These are phyloP conservation scores for Andrena dorsata DNA, from an alignment of 2,888 invertebrate species.

Conservation along the genomic window DNA sequence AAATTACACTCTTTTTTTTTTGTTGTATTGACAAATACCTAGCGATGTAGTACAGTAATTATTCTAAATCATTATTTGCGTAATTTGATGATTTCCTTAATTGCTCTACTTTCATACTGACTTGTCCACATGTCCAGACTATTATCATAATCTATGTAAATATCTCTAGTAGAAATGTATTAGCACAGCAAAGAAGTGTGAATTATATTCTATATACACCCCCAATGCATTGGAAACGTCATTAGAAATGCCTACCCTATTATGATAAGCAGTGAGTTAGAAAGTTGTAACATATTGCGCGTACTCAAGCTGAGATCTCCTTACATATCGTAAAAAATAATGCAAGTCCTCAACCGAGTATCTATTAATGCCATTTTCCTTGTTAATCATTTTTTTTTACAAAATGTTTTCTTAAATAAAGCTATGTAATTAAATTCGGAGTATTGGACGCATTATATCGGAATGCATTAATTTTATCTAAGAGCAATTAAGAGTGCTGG, in stretches of 20 bases:
- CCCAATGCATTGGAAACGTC: constrained; percentile 81
- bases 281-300: constrained; percentile 77
- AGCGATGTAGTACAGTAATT: constrained; percentile 24
- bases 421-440: constrained; percentile 80
- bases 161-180: constrained; percentile 71
- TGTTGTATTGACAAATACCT: constrained; percentile 30
- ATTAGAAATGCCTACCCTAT: constrained; percentile 79
- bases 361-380: constrained; percentile 63
- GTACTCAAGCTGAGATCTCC: constrained; percentile 73
- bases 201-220: constrained; percentile 78
- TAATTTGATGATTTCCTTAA: constrained; percentile 40
- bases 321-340: constrained; percentile 80
- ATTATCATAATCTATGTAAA: constrained; percentile 53
- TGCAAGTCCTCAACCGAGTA: constrained; percentile 73
- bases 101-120: constrained; percentile 54
- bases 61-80: constrained; percentile 51
- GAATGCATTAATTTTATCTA: constrained; percentile 76
- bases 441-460: constrained; percentile 81
- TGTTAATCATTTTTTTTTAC: constrained; percentile 61
- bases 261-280: constrained; percentile 79
- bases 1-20: constrained; percentile 20
- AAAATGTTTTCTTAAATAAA: constrained; percentile 75
- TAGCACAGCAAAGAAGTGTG: constrained; percentile 76
- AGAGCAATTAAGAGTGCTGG: constrained; percentile 79
- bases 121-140: constrained; percentile 43